Conservation (phyloP, 2,113 vertebrate genomes). For the Leptosomus discolor region DNA sequence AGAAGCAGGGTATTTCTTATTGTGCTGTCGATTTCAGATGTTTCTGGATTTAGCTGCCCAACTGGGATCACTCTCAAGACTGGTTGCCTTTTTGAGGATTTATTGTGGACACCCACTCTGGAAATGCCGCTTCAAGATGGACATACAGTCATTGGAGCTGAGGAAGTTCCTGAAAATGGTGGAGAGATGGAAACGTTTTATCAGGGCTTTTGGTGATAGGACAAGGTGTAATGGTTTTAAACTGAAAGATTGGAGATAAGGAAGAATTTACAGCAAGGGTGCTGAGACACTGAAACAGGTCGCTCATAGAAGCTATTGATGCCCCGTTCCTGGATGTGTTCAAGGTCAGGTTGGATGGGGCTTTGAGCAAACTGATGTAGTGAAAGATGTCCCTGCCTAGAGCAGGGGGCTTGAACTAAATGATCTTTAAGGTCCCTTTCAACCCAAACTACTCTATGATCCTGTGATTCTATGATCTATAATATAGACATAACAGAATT, state of each 20-base stretch:
- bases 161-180: not conserved
- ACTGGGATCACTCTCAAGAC: fast-evolving
- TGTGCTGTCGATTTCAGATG: not conserved
- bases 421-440: not conserved
- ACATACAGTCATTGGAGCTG: fast-evolving
- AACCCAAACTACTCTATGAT: not conserved
- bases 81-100: not conserved
- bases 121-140: not conserved
- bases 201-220: not conserved
- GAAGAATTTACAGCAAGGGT: not conserved
- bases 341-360: fast-evolving
- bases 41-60: not conserved
- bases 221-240: fast-evolving
- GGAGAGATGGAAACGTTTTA: not conserved
- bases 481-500: not conserved
- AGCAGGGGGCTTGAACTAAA: fast-evolving
- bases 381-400: not conserved
- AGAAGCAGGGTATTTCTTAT: not conserved
- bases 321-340: not conserved
- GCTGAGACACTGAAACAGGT: not conserved
- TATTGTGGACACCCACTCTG: not conserved
- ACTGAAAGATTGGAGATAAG: not conserved
- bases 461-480: not conserved
- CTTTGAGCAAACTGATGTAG: fast-evolving
- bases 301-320: not conserved